phyloP scores from a whole-genome alignment of 2,113 vertebrate species.

The Pituophis catenifer region DNA sequence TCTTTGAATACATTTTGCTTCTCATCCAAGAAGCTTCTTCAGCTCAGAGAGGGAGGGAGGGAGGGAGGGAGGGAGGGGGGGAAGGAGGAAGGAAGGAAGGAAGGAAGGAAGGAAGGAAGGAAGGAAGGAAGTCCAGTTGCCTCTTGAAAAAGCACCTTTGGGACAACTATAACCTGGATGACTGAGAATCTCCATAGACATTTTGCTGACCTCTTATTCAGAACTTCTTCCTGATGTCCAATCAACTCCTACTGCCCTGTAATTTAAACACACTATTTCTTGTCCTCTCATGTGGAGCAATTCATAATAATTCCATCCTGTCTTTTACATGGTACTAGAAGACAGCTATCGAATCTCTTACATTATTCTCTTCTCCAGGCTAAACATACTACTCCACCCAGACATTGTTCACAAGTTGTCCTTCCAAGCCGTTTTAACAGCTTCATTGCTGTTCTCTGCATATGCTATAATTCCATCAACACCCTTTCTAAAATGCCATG shows the following conservation, averaged over 20 bases:
- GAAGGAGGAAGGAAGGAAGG: no score
- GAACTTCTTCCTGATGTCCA: neutral
- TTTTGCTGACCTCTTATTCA: neutral
- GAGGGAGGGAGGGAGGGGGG: no score
- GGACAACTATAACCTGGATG: no score
- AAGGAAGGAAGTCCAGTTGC: no score
- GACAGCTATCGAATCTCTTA: neutral
- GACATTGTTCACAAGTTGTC: neutral
- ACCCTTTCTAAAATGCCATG: neutral
- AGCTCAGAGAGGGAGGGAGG: no score
- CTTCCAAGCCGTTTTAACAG: neutral
- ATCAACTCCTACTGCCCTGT: neutral
- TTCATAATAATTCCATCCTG: neutral
- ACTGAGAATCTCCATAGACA: no score
- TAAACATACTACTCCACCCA: neutral
- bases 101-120: no score
- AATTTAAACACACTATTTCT: neutral
- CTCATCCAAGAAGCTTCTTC: no score
- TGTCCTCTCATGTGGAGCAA: neutral
- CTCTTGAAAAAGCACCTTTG: no score
- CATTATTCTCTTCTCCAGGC: neutral
- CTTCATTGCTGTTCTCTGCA: neutral
- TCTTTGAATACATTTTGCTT: no score
- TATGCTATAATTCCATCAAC: neutral
- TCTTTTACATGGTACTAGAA: neutral